These are phyloP conservation scores for Ligdia adustata DNA, from an alignment of 2,888 invertebrate species.

Conservation along the genomic window DNA sequence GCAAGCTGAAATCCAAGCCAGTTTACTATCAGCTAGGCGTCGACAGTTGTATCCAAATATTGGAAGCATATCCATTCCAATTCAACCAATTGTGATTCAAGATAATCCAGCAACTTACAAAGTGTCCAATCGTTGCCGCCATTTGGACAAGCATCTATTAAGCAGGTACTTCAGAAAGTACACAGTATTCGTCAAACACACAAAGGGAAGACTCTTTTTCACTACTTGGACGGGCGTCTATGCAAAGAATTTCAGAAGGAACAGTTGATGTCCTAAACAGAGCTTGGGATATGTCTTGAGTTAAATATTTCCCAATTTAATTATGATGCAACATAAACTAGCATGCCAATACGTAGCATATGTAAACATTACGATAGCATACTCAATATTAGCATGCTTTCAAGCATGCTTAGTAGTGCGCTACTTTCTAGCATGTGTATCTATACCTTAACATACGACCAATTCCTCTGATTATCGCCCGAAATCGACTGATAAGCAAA, in stretches of 20 bases:
- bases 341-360: constrained; percentile 15
- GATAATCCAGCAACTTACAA: neutral
- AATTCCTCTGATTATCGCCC: too few relatives aligned
- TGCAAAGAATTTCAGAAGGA: too few relatives aligned
- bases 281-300: neutral
- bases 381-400: constrained; percentile 4
- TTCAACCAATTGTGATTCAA: constrained; percentile 1
- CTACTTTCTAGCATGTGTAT: neutral
- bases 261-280: neutral
- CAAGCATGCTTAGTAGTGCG: constrained; percentile 4
- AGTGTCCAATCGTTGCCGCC: neutral
- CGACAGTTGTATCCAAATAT: neutral
- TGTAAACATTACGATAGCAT: constrained; percentile 7
- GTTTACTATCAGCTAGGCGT: neutral
- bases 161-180: neutral
- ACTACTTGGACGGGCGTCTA: too few relatives aligned
- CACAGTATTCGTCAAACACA: too few relatives aligned
- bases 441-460: too few relatives aligned
- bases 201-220: too few relatives aligned
- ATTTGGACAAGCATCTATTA: neutral
- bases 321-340: constrained; percentile 10
- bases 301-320: constrained; percentile 1
- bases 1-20: constrained; percentile 4
- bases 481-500: too few relatives aligned
- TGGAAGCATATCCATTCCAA: neutral